Evolutionary conservation across 1,140 invertebrate genomes (phyloP).

Genomic region (Phymorhynchus buccinoides): DNA sequence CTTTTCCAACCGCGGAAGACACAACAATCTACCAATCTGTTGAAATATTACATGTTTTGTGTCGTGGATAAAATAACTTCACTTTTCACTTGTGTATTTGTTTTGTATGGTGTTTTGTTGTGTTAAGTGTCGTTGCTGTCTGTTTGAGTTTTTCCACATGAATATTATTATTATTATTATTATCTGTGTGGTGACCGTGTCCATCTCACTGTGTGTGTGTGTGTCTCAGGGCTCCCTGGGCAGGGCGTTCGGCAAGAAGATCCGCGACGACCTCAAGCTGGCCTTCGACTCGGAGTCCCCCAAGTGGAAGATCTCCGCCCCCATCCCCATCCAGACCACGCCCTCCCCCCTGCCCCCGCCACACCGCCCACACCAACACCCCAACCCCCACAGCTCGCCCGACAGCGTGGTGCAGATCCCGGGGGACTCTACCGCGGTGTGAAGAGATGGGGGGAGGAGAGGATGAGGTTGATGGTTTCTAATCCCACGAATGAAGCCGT

Average conservation of each 20-base stretch:
- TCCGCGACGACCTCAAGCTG: slow-evolving; percentile 75
- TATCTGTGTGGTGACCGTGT: too few relatives aligned
- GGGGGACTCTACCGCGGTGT: slow-evolving; percentile 19
- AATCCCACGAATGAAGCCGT: too few relatives aligned
- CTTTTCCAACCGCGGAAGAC: too few relatives aligned
- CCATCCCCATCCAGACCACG: slow-evolving; percentile 54
- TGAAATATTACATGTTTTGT: too few relatives aligned
- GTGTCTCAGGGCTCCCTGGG: slow-evolving; percentile 82
- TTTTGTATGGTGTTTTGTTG: too few relatives aligned
- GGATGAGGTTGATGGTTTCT: too few relatives aligned
- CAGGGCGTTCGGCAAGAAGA: slow-evolving; percentile 81
- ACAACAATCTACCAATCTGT: too few relatives aligned
- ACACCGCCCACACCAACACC: neutral
- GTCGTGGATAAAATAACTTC: too few relatives aligned
- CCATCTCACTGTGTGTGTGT: neutral
- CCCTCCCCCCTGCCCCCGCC: neutral
- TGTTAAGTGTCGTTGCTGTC: too few relatives aligned
- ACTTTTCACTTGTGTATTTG: too few relatives aligned
- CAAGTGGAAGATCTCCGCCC: slow-evolving; percentile 54
- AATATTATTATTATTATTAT: neutral
- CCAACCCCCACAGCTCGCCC: slow-evolving; percentile 48
- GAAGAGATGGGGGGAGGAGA: slow-evolving; percentile 20
- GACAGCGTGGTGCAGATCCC: slow-evolving; percentile 41
- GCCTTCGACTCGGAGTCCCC: slow-evolving; percentile 49
- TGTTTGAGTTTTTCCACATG: neutral